Evolutionary conservation across 2,888 invertebrate species (phyloP), one percentile per base, ranked within the genome.

Genomic region (Polyommatus icarus): DNA sequence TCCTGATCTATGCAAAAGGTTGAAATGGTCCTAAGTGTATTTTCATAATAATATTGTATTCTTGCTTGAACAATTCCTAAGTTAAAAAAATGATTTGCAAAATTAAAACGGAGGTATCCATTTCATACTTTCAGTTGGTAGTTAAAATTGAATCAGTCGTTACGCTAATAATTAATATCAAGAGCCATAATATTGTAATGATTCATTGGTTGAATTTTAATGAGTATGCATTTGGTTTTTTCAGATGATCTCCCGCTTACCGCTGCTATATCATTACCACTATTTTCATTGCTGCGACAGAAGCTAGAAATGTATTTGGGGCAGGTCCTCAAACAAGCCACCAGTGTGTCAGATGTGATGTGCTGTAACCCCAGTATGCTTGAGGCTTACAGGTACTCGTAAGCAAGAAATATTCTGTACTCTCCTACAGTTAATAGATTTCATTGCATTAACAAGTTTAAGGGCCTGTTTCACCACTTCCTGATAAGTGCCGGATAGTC

Each of bases 381-480:
- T 50, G 93, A 94, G 79, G 91, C 93, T 36, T 94, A 92, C 82
- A 92, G 90, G 94, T 94, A n/a, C n/a, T n/a, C n/a, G n/a, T n/a
- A 83, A 82, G 46, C 76, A 24, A 71, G 72, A 71, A 57, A n/a
- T 57, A n/a, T 0, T 57, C 0, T 57, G 15, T 57, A 15, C 18
- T 57, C 20, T 20, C 57, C 20, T 2, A n/a, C n/a, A 57, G n/a
- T 57, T 57, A n/a, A 57, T n/a, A 57, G n/a, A 57, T 57, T 57
- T 57, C 6, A 57, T 57, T 54, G 57, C 57, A n/a, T n/a, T 46
- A 46, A 24, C 24, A 24, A 1, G 24, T 24, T 24, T 24, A 24
- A 24, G 24, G 24, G 24, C 24, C 24, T 24, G 24, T 24, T 24
- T 1, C 24, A 24, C 24, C 24, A 24, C 24, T 24, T 24, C 24